Conservation (phyloP, 2,888 invertebrate species). For the Drosophila paramelanica region DNA sequence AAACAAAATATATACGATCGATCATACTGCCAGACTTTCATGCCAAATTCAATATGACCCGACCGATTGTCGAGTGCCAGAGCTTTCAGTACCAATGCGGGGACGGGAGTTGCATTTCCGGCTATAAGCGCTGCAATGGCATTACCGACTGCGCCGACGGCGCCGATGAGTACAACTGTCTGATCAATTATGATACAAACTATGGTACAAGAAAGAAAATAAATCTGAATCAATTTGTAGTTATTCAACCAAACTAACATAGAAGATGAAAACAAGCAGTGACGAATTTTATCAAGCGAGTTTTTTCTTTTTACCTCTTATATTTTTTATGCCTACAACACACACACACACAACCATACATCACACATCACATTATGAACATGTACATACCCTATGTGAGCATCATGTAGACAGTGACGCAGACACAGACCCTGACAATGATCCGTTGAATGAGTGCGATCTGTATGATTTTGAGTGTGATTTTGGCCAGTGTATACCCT, state of each 20-base stretch:
- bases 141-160: slow-evolving; percentile 86
- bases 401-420: slow-evolving; percentile 44
- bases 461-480: slow-evolving; percentile 84
- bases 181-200: slow-evolving; percentile 83
- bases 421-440: slow-evolving; percentile 53
- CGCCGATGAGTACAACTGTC: slow-evolving; percentile 88
- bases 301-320: slow-evolving; percentile 35
- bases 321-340: slow-evolving; percentile 25
- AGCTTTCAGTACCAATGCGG: slow-evolving; percentile 87
- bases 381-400: slow-evolving; percentile 16
- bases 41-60: slow-evolving; percentile 82
- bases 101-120: slow-evolving; percentile 88
- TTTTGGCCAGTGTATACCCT: slow-evolving; percentile 83
- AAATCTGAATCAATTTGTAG: no score
- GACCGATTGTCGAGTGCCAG: slow-evolving; percentile 79
- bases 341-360: slow-evolving; percentile 1
- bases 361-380: slow-evolving; percentile 4
- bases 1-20: neutral
- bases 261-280: neutral
- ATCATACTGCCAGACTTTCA: slow-evolving; percentile 71
- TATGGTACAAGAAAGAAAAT: slow-evolving; percentile 69
- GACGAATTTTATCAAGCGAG: neutral
- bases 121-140: slow-evolving; percentile 87
- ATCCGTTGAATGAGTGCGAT: slow-evolving; percentile 80
- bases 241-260: slow-evolving; percentile 6